Evolutionary conservation across 23 tunicate genomes (phyloP), one percentile per base, ranked within the genome.

Genomic region (Botrylloides violaceus): DNA sequence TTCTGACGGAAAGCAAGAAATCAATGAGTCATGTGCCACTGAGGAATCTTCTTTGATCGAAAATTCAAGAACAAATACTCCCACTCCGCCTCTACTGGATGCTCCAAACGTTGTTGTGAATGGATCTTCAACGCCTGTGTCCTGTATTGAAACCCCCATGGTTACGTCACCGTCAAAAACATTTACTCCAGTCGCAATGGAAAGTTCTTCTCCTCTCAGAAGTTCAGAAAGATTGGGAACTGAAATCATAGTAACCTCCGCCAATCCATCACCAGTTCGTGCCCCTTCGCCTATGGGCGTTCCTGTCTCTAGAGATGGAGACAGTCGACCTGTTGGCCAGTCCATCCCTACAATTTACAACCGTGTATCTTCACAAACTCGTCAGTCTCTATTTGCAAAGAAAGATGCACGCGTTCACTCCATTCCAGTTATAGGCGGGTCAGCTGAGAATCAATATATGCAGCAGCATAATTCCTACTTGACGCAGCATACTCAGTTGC

Each of bases 91-190:
- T 7, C 31, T 26, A 6, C 32, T 24, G 4, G 26, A 39, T 35
- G 19, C 30, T 20, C 38, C 70, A 30, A 39, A 64, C 32, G 70
- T 64, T 24, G 48, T 48, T 65, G 77, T 64, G 21, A 34, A 27
- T 5, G 75, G 50, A 21, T 20, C 65, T 32, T 43, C 33, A 34
- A 38, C 82, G 1, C 6, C 63, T 6, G 12, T 47, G 19, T 36
- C 71, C 19, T 34, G 33, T 32, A 2, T 47, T 4, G 86, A 87
- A 25, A 79, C 82, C 4, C 80, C 95, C 7, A 80, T 87, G 82
- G 76, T 87, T 49, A 87, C 95, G 26, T 87, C 95, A n/a, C 82
- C 95, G 20, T 35, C 56, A 61, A 71, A 80, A 55, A 36, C 78
- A 3, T n/a, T 26, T 4, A 15, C 73, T 9, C 0, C 74, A 35